Evolutionary conservation across 1,140 invertebrate genomes (phyloP).

Genomic region (Anagrus nilaparvatae): DNA sequence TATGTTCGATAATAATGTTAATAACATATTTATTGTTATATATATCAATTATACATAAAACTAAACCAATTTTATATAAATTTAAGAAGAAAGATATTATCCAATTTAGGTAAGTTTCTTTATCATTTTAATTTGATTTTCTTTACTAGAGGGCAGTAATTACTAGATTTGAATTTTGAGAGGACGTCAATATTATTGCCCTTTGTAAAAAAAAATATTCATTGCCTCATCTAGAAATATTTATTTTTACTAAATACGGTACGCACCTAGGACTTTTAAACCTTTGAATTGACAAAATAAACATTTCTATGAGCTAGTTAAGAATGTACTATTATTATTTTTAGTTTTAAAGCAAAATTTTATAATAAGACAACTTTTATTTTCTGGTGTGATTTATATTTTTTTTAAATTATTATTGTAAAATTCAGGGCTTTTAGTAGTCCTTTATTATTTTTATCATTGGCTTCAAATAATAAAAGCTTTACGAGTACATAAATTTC

Average conservation of each 20-base stretch:
- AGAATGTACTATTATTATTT: too few relatives aligned
- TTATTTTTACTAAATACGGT: background rate
- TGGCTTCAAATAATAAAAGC: too few relatives aligned
- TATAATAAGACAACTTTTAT: too few relatives aligned
- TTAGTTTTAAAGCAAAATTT: too few relatives aligned
- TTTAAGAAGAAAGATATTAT: conserved; percentile 37
- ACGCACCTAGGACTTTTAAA: background rate
- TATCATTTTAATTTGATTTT: background rate
- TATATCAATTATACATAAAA: conserved; percentile 40
- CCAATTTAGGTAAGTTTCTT: conserved; percentile 29
- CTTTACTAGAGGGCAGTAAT: too few relatives aligned
- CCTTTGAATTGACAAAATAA: background rate
- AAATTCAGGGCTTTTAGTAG: too few relatives aligned
- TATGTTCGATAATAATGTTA: conserved; percentile 43
- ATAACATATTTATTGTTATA: conserved; percentile 45
- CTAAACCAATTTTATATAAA: conserved; percentile 39
- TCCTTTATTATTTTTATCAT: too few relatives aligned
- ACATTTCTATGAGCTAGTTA: too few relatives aligned
- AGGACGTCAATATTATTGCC: background rate
- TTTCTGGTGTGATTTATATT: too few relatives aligned
- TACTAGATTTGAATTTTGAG: background rate
- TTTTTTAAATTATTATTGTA: too few relatives aligned
- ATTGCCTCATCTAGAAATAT: background rate
- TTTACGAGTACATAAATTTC: too few relatives aligned
- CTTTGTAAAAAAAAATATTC: background rate